Conservation (phyloP, 2,888 invertebrate genomes). For the Alloscopus bannaensis region DNA sequence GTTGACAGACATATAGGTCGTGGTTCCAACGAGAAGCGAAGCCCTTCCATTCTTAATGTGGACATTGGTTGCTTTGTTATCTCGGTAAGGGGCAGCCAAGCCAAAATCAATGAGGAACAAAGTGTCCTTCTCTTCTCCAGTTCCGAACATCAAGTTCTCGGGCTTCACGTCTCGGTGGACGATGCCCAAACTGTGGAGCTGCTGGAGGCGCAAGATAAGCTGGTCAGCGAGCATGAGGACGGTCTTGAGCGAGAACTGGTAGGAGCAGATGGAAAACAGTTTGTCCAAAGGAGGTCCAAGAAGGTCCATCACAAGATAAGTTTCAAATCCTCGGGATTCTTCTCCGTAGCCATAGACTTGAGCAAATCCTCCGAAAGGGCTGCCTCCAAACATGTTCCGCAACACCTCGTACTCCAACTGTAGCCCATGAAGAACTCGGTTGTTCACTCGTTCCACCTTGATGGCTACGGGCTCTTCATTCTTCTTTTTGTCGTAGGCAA, state of each 20-base stretch:
- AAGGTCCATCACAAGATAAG: constrained; percentile 26
- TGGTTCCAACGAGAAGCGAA: neutral
- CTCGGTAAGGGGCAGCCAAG: neutral
- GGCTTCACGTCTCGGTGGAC: constrained; percentile 37
- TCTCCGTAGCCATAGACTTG: too few relatives aligned
- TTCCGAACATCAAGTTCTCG: constrained; percentile 29
- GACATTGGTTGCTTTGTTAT: neutral
- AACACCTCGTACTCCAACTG: too few relatives aligned
- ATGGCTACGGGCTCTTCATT: constrained; percentile 10
- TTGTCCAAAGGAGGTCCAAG: constrained; percentile 11
- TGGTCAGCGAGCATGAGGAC: constrained; percentile 29
- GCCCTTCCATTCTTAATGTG: neutral
- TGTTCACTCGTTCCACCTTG: neutral
- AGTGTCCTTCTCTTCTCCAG: neutral
- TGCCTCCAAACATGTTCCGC: too few relatives aligned
- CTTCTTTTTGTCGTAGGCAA: neutral
- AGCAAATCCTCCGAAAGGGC: neutral
- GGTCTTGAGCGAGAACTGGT: constrained; percentile 22
- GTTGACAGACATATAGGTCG: constrained; percentile 9
- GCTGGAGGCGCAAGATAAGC: constrained; percentile 19
- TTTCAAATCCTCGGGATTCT: too few relatives aligned
- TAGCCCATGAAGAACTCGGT: too few relatives aligned
- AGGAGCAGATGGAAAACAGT: neutral
- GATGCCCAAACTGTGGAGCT: neutral
- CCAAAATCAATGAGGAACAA: constrained; percentile 32